Evolutionary conservation across 1,140 invertebrate species (phyloP), one percentile per base, ranked within the genome.

Genomic region (Drosophila nigromelanica): DNA sequence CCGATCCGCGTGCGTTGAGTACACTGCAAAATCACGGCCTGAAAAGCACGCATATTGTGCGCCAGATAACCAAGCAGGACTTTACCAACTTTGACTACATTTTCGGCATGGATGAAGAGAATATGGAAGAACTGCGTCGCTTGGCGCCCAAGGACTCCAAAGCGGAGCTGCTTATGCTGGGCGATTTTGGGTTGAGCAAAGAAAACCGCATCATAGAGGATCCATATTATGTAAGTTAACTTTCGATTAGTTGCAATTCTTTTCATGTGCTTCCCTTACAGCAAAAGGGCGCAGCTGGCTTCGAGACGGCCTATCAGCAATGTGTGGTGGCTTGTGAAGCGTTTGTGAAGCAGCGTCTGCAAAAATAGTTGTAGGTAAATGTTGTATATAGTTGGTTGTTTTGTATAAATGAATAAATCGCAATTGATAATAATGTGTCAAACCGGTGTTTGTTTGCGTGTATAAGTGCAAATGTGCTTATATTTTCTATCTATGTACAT

Each of bases 31-130:
- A 95, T 43, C 94, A 97, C 87, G 94, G 95, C 58, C 94, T 97
- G 11, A 92, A 94, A 43, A 97, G 96, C 73, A 93, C 92, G 54
- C 97, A 98, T 86, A 93, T 91, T 77, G 97, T 96, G 18, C 94
- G 97, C 92, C 94, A 96, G 94, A 94, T 98, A 43, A 93, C 86
- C 5, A 74, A 92, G 60, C 91, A 94, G 27, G 97, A 98, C 91
- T 98, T 97, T 79, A 89, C 94, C 10, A 92, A 94, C 5, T 98
- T 95, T 91, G 95, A 98, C 90, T 97, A 94, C 83, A 98, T 98
- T 64, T 97, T 98, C 92, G 97, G 97, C 18, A 98, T 98, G 97
- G 97, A 98, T 91, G 93, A 97, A 59, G 93, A 94, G 14, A 98
- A 98, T 87, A 96, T 98, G 90, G 92, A 91, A 7, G 94, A 95